Percentiles rank a stretch among this genome's conserved stretches.
These are phyloP conservation scores for Mormyrus proboscirostris DNA, from an alignment of 2,797 vertebrate genomes.

Conservation along the genomic window DNA sequence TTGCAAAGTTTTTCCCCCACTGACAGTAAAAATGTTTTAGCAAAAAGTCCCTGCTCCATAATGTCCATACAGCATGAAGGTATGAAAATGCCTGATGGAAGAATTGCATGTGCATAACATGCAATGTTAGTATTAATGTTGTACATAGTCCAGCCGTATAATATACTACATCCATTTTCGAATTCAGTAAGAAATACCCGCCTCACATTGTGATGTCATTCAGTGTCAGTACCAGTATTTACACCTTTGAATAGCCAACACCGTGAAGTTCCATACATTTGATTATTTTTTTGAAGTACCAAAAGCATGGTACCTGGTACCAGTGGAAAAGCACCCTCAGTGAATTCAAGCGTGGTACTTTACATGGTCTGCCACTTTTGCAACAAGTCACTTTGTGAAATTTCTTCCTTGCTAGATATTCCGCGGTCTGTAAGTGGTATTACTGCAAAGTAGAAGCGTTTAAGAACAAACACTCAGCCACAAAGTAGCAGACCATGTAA, in stretches of 20 bases:
- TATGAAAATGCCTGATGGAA: background rate
- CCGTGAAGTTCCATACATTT: background rate
- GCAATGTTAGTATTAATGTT: background rate
- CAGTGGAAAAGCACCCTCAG: background rate
- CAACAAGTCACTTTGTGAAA: background rate
- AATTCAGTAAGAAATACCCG: background rate
- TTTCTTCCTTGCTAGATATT: background rate
- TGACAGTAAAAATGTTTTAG: background rate
- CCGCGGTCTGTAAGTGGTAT: background rate
- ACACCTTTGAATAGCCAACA: background rate
- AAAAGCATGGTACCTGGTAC: background rate
- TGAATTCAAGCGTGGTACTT: background rate
- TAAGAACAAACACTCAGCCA: background rate
- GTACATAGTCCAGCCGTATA: background rate
- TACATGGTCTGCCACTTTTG: background rate
- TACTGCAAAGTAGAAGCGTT: background rate
- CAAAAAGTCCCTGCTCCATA: background rate
- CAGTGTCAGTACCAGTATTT: background rate
- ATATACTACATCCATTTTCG: background rate
- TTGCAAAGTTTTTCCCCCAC: background rate
- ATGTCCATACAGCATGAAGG: background rate
- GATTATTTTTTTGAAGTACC: background rate
- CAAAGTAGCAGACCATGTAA: background rate
- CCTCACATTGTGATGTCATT: background rate
- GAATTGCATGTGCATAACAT: background rate